Percentiles rank a stretch among this genome's conserved stretches.
Evolutionary conservation across 2,113 vertebrate genomes (phyloP).

Genomic region (Tetrax tetrax): DNA sequence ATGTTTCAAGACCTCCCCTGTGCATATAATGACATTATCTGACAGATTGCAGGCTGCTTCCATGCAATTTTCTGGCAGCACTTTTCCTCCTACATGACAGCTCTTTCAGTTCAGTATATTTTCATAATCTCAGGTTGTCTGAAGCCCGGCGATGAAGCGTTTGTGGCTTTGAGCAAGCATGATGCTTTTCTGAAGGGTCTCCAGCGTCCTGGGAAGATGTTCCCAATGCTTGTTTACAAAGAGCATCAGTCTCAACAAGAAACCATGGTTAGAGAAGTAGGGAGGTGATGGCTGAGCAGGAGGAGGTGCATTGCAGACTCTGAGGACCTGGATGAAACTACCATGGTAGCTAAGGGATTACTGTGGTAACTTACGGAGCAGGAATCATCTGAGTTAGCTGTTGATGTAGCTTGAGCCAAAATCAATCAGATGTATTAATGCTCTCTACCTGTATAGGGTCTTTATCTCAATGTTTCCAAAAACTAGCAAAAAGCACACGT

Average conservation of each 20-base stretch:
- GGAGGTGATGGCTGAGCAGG: neutral
- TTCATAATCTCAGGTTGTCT: slow-evolving; percentile 26
- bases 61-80: neutral
- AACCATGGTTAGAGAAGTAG: neutral
- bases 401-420: neutral
- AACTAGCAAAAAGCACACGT: neutral
- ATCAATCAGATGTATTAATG: neutral
- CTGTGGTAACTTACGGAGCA: neutral
- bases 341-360: neutral
- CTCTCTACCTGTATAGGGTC: neutral
- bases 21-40: slow-evolving; percentile 41
- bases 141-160: neutral
- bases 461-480: neutral
- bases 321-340: neutral
- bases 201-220: neutral
- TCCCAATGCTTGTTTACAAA: neutral
- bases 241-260: neutral
- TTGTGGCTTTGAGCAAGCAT: neutral
- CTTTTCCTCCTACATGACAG: slow-evolving; percentile 15
- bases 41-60: slow-evolving; percentile 48
- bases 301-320: neutral
- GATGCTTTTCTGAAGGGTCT: neutral
- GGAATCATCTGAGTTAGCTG: neutral
- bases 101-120: slow-evolving; percentile 22
- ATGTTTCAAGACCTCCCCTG: slow-evolving; percentile 30